Percentiles rank a stretch among this genome's conserved stretches.
phyloP scores from a whole-genome alignment of 1,140 invertebrate genomes.

The Adelges cooleyi region DNA sequence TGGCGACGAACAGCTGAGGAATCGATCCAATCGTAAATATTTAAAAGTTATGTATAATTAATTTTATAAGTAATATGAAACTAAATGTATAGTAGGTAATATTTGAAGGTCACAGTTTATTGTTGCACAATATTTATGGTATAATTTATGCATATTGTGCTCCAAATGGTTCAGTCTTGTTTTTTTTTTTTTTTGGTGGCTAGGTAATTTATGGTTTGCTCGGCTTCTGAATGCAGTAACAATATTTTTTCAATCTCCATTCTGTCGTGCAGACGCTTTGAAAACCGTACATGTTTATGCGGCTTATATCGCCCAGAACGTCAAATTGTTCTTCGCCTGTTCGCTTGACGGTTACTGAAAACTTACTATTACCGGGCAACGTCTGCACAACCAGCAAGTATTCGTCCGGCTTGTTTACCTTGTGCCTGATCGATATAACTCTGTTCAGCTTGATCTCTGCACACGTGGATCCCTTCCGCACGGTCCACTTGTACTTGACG shows the following conservation, averaged over 20 bases:
- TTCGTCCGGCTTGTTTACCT: constrained; percentile 28
- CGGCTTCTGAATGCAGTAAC: constrained; percentile 61
- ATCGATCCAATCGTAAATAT: no score
- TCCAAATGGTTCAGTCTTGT: no score
- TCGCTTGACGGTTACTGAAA: constrained; percentile 56
- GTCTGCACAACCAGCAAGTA: constrained; percentile 33
- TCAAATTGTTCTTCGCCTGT: constrained; percentile 25
- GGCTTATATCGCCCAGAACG: constrained; percentile 55
- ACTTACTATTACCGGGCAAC: constrained; percentile 55
- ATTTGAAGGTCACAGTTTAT: no score
- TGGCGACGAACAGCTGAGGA: no score
- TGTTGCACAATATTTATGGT: no score
- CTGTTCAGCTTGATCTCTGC: constrained; percentile 41
- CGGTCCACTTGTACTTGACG: not conserved
- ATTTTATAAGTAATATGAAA: no score
- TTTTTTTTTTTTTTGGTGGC: no score
- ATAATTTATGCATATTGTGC: no score
- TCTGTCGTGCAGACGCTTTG: constrained; percentile 66
- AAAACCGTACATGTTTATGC: constrained; percentile 68
- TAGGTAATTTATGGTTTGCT: no score
- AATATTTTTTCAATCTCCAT: constrained; percentile 62
- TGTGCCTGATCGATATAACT: constrained; percentile 31
- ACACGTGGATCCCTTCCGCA: constrained; percentile 39
- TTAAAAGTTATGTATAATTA: no score
- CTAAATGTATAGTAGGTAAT: no score